Percentiles rank a stretch among this genome's conserved stretches.
Conservation (phyloP, 2,113 vertebrate species). For the Tenebrosternarchus preto region DNA sequence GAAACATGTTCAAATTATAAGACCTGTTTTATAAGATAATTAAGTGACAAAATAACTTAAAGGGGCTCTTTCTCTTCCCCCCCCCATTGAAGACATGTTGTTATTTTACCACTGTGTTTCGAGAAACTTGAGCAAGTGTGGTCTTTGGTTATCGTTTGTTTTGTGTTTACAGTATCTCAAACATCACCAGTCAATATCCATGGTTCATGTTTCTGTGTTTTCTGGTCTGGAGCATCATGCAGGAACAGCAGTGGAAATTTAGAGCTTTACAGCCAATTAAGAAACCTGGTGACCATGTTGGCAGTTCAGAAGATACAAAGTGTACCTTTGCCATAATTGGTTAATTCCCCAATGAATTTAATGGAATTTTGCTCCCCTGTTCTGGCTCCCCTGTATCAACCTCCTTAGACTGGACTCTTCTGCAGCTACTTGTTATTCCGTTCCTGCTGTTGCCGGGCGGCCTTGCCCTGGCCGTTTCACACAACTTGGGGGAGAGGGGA, state of each 20-base stretch:
- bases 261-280: no score
- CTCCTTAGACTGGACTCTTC: conserved; percentile 25
- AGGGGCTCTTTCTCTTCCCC: background rate
- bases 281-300: no score
- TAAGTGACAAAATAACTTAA: background rate
- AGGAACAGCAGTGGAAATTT: no score
- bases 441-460: conserved; percentile 45
- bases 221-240: no score
- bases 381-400: background rate
- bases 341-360: background rate
- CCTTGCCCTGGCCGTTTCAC: background rate
- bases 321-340: no score
- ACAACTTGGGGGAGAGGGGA: conserved; percentile 49
- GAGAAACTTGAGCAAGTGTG: no score
- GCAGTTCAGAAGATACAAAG: no score
- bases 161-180: no score
- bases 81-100: background rate
- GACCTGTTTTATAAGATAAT: background rate
- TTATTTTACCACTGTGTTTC: background rate
- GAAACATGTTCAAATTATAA: background rate
- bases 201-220: no score
- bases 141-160: no score
- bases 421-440: conserved; percentile 64
- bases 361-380: background rate
- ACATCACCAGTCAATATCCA: no score